Evolutionary conservation across 2,797 vertebrate genomes (phyloP).

Genomic region (Diplodus puntazzo): DNA sequence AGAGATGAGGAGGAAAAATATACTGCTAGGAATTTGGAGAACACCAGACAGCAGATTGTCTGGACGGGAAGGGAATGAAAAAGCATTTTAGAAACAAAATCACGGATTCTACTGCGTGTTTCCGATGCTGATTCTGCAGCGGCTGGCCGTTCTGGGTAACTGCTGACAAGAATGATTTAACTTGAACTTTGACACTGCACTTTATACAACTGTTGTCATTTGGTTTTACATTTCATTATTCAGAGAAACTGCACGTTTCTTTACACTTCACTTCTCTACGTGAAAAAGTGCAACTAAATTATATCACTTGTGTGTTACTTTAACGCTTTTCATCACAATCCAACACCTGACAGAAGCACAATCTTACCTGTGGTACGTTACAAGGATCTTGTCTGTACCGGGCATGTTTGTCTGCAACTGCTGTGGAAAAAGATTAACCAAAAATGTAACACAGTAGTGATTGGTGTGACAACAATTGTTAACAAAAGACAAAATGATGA

Average conservation of each 20-base stretch:
- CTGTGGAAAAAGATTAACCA: no score
- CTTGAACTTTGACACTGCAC: neutral
- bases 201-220: neutral
- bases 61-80: neutral
- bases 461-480: neutral
- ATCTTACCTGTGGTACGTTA: neutral
- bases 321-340: neutral
- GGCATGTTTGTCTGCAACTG: no score
- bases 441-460: neutral
- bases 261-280: no score
- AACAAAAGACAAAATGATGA: neutral
- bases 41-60: neutral
- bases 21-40: no score
- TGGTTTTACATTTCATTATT: neutral
- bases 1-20: neutral
- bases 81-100: no score
- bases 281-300: neutral
- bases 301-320: neutral
- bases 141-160: slow-evolving; percentile 59
- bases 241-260: no score
- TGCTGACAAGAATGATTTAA: neutral
- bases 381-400: neutral
- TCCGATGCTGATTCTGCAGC: slow-evolving; percentile 32
- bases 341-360: neutral
- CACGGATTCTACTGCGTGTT: slow-evolving; percentile 33